These are phyloP conservation scores for Bugulina stolonifera DNA, from an alignment of 2,888 invertebrate genomes.

Conservation along the genomic window DNA sequence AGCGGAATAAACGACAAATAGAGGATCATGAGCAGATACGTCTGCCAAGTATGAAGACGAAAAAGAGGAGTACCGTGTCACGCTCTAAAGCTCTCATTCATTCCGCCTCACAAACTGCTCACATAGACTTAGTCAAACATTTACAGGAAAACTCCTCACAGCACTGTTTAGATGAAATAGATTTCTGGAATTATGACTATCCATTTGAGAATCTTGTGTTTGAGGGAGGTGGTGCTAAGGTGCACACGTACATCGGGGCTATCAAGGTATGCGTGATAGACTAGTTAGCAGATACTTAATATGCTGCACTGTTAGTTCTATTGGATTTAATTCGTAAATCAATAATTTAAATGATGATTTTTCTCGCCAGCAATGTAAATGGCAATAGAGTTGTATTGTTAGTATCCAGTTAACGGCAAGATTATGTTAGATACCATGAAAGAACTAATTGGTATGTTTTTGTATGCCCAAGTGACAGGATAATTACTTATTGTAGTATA, in stretches of 20 bases:
- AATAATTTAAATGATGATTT: too few relatives aligned
- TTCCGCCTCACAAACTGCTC: constrained; percentile 17
- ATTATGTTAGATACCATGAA: too few relatives aligned
- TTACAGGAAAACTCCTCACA: constrained; percentile 23
- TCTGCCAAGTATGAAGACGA: constrained; percentile 20
- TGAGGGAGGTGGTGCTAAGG: constrained; percentile 31
- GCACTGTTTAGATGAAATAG: constrained; percentile 17
- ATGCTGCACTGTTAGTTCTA: too few relatives aligned
- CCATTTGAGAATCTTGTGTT: constrained; percentile 30
- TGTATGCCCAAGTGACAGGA: too few relatives aligned
- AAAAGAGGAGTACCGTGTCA: constrained; percentile 8
- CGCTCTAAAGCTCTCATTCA: not conserved
- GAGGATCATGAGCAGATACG: constrained; percentile 7
- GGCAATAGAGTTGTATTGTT: too few relatives aligned
- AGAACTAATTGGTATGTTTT: too few relatives aligned
- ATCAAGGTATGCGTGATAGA: constrained; percentile 29
- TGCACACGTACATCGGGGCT: constrained; percentile 30
- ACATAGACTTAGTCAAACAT: constrained; percentile 1
- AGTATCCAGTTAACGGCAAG: too few relatives aligned
- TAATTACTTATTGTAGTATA: too few relatives aligned
- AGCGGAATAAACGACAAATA: not conserved
- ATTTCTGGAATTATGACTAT: constrained; percentile 26
- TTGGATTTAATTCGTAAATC: too few relatives aligned
- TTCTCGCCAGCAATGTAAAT: too few relatives aligned
- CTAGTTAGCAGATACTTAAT: too few relatives aligned